These are phyloP conservation scores for Aphis craccivora DNA, from an alignment of 1,140 invertebrate species.

Conservation along the genomic window DNA sequence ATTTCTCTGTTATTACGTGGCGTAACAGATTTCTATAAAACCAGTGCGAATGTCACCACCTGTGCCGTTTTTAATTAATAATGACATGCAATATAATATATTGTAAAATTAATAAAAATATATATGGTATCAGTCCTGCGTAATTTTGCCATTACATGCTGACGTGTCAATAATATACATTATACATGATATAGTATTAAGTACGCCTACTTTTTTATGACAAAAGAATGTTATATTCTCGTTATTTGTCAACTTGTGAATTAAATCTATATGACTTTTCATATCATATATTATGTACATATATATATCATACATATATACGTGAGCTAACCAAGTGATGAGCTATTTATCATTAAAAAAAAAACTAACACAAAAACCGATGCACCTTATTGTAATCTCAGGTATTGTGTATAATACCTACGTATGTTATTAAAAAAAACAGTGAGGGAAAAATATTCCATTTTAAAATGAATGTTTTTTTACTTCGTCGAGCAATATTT, in stretches of 20 bases:
- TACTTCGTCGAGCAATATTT: not conserved
- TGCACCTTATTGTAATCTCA: not conserved
- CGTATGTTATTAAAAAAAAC: not conserved
- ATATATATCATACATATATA: not conserved
- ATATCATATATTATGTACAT: no score
- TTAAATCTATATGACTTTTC: not conserved
- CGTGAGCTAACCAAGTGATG: not conserved
- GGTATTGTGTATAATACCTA: not conserved
- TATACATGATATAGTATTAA: not conserved
- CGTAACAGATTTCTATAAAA: not conserved
- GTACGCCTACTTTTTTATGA: not conserved
- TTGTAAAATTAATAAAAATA: not conserved
- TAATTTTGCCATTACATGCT: not conserved
- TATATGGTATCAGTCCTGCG: not conserved
- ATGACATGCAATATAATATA: not conserved
- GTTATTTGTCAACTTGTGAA: not conserved
- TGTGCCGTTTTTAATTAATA: conserved; percentile 1
- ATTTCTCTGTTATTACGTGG: not conserved
- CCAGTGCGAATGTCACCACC: not conserved
- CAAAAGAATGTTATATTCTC: not conserved
- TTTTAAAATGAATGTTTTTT: not conserved
- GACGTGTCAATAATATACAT: not conserved
- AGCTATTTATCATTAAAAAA: not conserved
- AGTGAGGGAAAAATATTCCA: not conserved
- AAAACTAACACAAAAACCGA: not conserved